Conservation (phyloP, 2,113 vertebrate species). For the Sarotherodon lohbergeri region DNA sequence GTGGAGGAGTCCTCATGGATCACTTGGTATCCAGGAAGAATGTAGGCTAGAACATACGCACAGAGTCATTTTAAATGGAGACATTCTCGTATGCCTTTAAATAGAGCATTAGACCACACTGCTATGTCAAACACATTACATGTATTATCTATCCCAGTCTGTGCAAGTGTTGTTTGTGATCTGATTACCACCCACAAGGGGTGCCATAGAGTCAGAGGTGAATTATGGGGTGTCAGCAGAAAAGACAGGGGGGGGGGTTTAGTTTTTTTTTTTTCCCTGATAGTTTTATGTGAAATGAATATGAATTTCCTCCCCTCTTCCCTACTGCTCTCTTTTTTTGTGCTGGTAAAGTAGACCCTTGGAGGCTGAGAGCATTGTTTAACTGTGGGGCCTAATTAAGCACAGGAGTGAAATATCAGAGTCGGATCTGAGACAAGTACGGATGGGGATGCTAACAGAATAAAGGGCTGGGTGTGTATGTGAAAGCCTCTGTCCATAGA, state of each 20-base stretch:
- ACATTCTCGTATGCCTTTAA: conserved; percentile 14
- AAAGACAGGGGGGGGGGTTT: not conserved
- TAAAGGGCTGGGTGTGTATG: not conserved
- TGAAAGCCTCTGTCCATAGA: not conserved
- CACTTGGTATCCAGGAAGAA: conserved; percentile 25
- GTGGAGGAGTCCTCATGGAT: conserved; percentile 43
- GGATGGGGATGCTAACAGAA: not conserved
- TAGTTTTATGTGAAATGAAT: conserved; percentile 29
- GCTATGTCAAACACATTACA: not conserved
- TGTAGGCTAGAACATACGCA: not conserved
- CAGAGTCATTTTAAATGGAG: conserved; percentile 30
- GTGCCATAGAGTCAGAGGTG: conserved; percentile 17
- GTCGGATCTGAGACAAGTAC: not conserved
- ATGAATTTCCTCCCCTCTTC: not conserved
- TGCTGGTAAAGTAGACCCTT: conserved; percentile 20
- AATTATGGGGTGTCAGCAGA: conserved; percentile 40
- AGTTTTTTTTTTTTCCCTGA: not conserved
- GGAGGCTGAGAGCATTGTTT: conserved; percentile 31
- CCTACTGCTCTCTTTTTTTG: not conserved
- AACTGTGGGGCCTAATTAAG: conserved; percentile 64
- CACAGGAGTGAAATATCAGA: conserved; percentile 20
- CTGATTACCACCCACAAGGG: conserved; percentile 6
- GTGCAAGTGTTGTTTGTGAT: not conserved
- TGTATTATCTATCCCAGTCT: not conserved
- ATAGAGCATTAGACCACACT: not conserved